phyloP scores from a whole-genome alignment of 2,888 invertebrate species.

The Coenonympha glycerion region DNA sequence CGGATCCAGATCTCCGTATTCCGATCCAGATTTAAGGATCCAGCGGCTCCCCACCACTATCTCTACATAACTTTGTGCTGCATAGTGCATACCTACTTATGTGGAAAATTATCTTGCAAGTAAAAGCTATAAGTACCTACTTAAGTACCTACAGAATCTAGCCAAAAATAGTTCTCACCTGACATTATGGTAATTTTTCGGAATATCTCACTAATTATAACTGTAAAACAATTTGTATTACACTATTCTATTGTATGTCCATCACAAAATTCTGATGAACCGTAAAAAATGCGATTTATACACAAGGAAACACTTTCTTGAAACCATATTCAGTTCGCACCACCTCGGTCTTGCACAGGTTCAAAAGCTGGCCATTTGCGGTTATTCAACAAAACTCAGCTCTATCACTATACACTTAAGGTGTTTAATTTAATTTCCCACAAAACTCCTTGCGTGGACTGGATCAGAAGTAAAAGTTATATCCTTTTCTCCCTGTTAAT shows the following conservation, averaged over 20 bases:
- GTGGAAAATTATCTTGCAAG: neutral
- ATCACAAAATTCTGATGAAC: constrained; percentile 17
- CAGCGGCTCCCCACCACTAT: too few species aligned
- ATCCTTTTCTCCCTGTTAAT: neutral
- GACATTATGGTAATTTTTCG: neutral
- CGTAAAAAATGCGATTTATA: neutral
- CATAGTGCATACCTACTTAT: too few species aligned
- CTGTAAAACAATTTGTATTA: neutral
- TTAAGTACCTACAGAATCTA: neutral
- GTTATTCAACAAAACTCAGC: neutral
- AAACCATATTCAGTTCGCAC: constrained; percentile 16
- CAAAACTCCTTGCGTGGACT: neutral
- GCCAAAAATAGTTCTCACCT: constrained; percentile 5
- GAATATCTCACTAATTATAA: neutral
- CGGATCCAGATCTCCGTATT: too few species aligned
- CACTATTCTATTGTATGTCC: constrained; percentile 5
- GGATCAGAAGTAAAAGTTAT: constrained; percentile 3
- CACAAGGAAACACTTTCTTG: constrained; percentile 13
- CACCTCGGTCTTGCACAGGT: constrained; percentile 15
- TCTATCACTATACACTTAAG: neutral
- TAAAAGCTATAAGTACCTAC: too few species aligned
- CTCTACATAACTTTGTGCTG: too few species aligned
- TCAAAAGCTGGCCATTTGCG: constrained; percentile 2
- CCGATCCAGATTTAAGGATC: too few species aligned
- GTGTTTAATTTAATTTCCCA: constrained; percentile 1